Base-by-base conservation (phyloP, 2,797 vertebrate genomes). In the Cyclura pinguis region DNA sequence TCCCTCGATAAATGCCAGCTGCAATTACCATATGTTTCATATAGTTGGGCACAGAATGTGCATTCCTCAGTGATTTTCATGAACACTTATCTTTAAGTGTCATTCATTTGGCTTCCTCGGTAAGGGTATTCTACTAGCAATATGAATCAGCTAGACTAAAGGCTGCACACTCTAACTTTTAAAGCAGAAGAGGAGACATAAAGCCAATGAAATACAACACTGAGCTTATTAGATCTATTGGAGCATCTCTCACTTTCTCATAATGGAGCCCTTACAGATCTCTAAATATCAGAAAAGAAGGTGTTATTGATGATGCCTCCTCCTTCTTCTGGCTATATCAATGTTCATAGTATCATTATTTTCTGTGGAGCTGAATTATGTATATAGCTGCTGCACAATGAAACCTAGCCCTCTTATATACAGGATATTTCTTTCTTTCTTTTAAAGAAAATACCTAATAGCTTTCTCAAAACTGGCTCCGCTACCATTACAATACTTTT, bases 11-110 rank as follows among this genome's bases (percentile, higher is more conserved):
- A 91, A 87, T 87, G 73, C 50, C 85, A 91, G 85, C 85, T 87
- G 85, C 50, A 87, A 84, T 88, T 87, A 50, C 73, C 86, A 80
- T 84, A 91, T 88, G 73, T 84, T 91, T 87, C 86, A 78, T 78
- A 87, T 78, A 88, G 86, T 91, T 88, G 83, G 59, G 80, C 86
- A 72, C 90, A 87, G 81, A 84, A 59, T 91, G 86, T 88, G 73
- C 80, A 78, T 91, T 87, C 73, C 77, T 69, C 73, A 42, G 59
- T 91, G 80, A 76, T 80, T 82, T 91, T 84, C 80, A n/a, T 78
- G 62, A 91, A 88, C 47, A 84, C 86, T 87, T 91, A 67, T 91
- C 62, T 77, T 91, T 87, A 91, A 91, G 72, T 84, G 50, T 72
- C 73, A 91, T 84, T 91, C 35, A 57, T 52, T 27, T 57, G 84